phyloP scores from a whole-genome alignment of 2,888 invertebrate species.

The Epsilonema sp. region DNA sequence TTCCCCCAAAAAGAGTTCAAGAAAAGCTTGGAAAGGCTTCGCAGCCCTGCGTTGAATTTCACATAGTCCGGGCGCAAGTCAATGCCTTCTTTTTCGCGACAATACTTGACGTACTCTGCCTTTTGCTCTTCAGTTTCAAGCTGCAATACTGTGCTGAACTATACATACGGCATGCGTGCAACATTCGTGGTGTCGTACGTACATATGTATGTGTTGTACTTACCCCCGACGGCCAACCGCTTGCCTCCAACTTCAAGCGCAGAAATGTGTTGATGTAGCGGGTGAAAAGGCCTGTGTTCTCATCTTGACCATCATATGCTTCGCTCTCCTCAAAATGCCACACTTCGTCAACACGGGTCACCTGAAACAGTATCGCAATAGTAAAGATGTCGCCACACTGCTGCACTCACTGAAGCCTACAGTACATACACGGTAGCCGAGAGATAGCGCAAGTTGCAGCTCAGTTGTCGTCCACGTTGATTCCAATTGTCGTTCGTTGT shows the following conservation, averaged over 20 bases:
- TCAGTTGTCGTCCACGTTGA: constrained; percentile 20
- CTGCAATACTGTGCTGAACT: too few species aligned
- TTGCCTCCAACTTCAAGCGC: constrained; percentile 17
- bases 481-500: constrained; percentile 14
- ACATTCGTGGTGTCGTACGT: too few species aligned
- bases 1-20: constrained; percentile 15
- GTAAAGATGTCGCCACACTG: too few species aligned
- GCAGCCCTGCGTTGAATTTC: not conserved
- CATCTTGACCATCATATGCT: not conserved
- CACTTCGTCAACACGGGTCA: not conserved
- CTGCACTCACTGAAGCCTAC: too few species aligned
- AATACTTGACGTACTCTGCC: constrained; percentile 6
- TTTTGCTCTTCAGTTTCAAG: constrained; percentile 14
- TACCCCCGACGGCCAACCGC: constrained; percentile 20
- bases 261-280: constrained; percentile 16
- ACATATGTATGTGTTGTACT: too few species aligned
- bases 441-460: constrained; percentile 13
- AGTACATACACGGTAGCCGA: too few species aligned
- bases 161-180: too few species aligned
- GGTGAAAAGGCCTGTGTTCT: constrained; percentile 16
- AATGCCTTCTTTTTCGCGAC: not conserved
- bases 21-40: too few species aligned
- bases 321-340: not conserved
- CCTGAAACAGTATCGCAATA: too few species aligned
- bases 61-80: not conserved